Evolutionary conservation across 2,113 vertebrate species (phyloP), one percentile per base, ranked within the genome.

Genomic region (Myotis brandtii): DNA sequence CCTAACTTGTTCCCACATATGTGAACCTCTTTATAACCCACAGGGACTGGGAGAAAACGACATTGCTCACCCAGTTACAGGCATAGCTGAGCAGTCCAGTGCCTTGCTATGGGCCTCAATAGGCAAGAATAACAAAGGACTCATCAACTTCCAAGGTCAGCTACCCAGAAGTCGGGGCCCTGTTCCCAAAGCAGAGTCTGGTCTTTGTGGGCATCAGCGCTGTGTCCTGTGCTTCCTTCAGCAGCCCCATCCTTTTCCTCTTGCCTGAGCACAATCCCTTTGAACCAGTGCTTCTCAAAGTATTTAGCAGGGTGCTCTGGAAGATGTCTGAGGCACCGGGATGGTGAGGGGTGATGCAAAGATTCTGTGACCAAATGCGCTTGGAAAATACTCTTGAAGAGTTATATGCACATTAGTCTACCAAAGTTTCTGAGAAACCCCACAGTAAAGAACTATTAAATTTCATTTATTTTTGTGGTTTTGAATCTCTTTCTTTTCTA

Each of bases 381-480:
- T 87, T 87, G 56, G 34, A 66, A 91, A 81, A 88, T 66, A 43
- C 48, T 88, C 70, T 76, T 91, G 20, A 91, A 91, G 67, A 91
- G 76, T 59, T 79, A 67, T 25, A 30, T 43, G 54, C 23, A 34
- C 11, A 14, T 84, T 76, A 90, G 14, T 18, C 32, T 80, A 64
- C 34, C 25, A 75, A 87, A 86, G 34, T 30, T 83, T 84, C 76
- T 92, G 70, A 91, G 79, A 95, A 89, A 80, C 54, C 3, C 32
- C 40, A 69, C 11, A 70, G 25, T 84, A 92, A 92, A 93, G 27
- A 86, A 30, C 48, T 23, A 77, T 82, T 73, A 79, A 72, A 86
- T 86, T 93, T 92, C n/a, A 56, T 93, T 80, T 87, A 80, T 91
- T 89, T 75, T 6, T 86, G 50, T 89, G 14, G 25, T 82, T 86